These are phyloP conservation scores for Enteromius paludinosus DNA, from an alignment of 2,797 vertebrate species.

Conservation along the genomic window DNA sequence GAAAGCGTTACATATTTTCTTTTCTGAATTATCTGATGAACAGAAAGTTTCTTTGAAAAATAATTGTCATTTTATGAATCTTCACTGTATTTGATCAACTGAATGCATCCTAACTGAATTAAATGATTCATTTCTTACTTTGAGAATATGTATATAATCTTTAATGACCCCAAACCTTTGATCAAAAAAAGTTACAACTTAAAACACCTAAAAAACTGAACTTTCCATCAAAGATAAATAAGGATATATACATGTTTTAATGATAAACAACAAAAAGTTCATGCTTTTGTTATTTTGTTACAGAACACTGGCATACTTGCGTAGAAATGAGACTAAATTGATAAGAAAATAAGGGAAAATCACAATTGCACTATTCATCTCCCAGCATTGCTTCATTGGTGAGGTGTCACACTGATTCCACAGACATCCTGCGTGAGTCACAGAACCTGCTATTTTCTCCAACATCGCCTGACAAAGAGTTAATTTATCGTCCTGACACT, in stretches of 20 bases:
- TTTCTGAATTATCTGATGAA: not conserved
- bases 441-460: conserved; percentile 36
- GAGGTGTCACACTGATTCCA: not conserved
- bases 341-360: conserved; percentile 3
- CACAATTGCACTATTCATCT: not conserved
- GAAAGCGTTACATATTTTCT: not conserved
- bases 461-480: conserved; percentile 46
- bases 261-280: not conserved
- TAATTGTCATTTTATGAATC: not conserved
- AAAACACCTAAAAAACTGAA: not conserved
- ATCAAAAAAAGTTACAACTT: not conserved
- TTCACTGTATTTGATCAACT: not conserved
- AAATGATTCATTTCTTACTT: not conserved
- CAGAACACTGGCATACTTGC: not conserved
- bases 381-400: not conserved
- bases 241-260: not conserved
- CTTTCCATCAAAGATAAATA: not conserved
- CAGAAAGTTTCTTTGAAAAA: not conserved
- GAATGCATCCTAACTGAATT: not conserved
- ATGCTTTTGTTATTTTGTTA: not conserved
- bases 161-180: not conserved
- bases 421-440: conserved; percentile 54
- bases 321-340: not conserved
- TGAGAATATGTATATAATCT: not conserved
- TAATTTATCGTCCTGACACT: conserved; percentile 39